Percentiles rank a stretch among this genome's conserved stretches.
These are phyloP conservation scores for Monoplex corrugatus DNA, from an alignment of 2,888 invertebrate genomes.

Conservation along the genomic window DNA sequence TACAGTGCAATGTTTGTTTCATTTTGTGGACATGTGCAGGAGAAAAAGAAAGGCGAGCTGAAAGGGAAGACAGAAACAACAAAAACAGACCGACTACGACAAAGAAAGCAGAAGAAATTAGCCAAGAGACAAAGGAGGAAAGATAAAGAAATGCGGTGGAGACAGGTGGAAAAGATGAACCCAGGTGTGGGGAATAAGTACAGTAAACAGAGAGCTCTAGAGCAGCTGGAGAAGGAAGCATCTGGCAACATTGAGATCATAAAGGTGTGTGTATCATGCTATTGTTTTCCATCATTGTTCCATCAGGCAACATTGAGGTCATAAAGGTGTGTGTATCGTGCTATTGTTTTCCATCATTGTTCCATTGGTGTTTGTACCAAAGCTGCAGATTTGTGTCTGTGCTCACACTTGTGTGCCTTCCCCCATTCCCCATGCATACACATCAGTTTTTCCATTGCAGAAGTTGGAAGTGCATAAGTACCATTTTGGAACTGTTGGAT, in stretches of 20 bases:
- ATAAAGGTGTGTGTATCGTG: neutral
- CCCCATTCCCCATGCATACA: too few species aligned
- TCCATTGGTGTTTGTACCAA: too few species aligned
- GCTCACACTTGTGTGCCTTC: too few species aligned
- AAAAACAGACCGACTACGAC: conserved; percentile 93
- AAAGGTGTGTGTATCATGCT: conserved; percentile 82
- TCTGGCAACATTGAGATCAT: conserved; percentile 79
- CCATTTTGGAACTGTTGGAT: too few species aligned
- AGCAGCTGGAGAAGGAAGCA: conserved; percentile 86
- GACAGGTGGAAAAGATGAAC: conserved; percentile 78
- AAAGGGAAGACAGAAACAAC: conserved; percentile 91
- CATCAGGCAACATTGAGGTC: neutral
- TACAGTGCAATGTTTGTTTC: too few species aligned
- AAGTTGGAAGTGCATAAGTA: too few species aligned
- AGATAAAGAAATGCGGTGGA: conserved; percentile 88
- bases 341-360: too few species aligned
- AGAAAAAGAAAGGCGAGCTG: conserved; percentile 82
- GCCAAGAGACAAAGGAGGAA: conserved; percentile 87
- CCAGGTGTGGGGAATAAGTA: conserved; percentile 84
- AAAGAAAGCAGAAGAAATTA: conserved; percentile 85
- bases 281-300: too few species aligned
- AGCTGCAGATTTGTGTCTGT: too few species aligned
- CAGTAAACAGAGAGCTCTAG: conserved; percentile 85
- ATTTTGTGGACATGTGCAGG: too few species aligned
- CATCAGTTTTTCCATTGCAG: too few species aligned